Evolutionary conservation across 2,113 vertebrate species (phyloP).

Genomic region (Sprattus sprattus): DNA sequence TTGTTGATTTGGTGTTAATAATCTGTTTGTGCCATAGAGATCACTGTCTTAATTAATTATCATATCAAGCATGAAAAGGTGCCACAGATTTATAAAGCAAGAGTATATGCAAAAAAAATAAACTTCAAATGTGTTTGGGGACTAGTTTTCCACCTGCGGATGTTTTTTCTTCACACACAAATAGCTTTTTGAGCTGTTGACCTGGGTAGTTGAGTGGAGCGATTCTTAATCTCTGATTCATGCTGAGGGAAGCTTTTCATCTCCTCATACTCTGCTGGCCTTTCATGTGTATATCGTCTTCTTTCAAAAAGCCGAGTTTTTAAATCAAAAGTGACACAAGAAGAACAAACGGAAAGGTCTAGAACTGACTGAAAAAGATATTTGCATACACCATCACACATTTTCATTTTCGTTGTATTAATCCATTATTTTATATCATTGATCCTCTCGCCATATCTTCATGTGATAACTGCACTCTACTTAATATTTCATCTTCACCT

Average conservation of each 20-base stretch:
- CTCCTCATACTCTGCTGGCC: neutral
- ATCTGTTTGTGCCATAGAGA: neutral
- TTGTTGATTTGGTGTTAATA: neutral
- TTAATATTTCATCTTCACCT: too few species aligned
- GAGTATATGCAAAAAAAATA: neutral
- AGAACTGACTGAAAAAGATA: neutral
- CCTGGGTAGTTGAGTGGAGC: neutral
- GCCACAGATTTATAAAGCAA: neutral
- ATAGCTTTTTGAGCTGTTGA: neutral
- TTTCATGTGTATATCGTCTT: neutral
- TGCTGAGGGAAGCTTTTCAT: neutral
- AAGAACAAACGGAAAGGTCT: neutral
- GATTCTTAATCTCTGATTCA: neutral
- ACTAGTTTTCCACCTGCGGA: neutral
- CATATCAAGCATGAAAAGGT: neutral
- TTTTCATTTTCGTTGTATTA: too few species aligned
- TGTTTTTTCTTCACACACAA: neutral
- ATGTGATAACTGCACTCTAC: too few species aligned
- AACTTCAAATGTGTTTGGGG: neutral
- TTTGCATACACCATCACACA: neutral
- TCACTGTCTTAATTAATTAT: neutral
- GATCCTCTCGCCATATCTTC: too few species aligned
- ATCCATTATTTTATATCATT: neutral
- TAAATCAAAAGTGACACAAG: neutral
- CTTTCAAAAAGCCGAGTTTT: neutral